Conservation (phyloP, 1,140 invertebrate species). For the Diabrotica undecimpunctata region DNA sequence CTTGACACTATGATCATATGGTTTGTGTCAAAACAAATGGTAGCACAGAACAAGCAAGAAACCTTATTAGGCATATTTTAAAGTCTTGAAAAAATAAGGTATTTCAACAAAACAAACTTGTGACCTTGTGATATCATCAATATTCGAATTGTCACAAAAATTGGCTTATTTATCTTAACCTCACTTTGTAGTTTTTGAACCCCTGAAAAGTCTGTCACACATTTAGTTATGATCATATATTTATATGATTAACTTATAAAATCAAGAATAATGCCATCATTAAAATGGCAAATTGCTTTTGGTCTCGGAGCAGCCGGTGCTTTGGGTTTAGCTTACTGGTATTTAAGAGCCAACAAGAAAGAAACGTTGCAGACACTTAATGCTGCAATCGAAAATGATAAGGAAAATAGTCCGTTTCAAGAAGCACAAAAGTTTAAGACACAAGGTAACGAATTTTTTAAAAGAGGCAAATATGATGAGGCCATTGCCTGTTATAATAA, state of each 20-base stretch:
- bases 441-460: slow-evolving; percentile 85
- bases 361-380: slow-evolving; percentile 36
- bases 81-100: too few relatives aligned
- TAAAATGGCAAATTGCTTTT: slow-evolving; percentile 63
- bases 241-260: neutral
- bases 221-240: neutral
- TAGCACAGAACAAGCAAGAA: too few relatives aligned
- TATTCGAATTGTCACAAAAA: too few relatives aligned
- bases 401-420: slow-evolving; percentile 56
- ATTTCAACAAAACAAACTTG: too few relatives aligned
- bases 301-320: slow-evolving; percentile 76
- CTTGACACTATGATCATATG: too few relatives aligned
- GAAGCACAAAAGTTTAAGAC: slow-evolving; percentile 74
- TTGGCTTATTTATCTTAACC: too few relatives aligned
- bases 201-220: neutral
- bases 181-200: neutral
- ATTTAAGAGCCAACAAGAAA: slow-evolving; percentile 55
- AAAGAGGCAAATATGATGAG: slow-evolving; percentile 79
- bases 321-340: slow-evolving; percentile 77
- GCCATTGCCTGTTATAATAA: slow-evolving; percentile 84
- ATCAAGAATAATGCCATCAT: slow-evolving; percentile 30
- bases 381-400: slow-evolving; percentile 44
- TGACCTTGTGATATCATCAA: too few relatives aligned
- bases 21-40: too few relatives aligned
- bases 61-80: too few relatives aligned